These are phyloP conservation scores for Epistrophella euchroma DNA, from an alignment of 2,888 invertebrate species.

Conservation along the genomic window DNA sequence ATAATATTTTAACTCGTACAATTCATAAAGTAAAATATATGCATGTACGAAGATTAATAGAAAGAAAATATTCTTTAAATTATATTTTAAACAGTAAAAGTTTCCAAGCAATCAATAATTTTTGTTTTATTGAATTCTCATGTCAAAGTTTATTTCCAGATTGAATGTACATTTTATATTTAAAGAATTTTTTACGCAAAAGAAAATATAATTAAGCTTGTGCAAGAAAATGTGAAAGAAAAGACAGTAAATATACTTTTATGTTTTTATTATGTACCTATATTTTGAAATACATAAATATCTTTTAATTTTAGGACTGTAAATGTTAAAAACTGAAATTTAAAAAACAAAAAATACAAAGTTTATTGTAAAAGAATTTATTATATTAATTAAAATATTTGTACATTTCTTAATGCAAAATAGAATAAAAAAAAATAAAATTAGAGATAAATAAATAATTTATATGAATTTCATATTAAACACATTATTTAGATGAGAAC, in stretches of 20 bases:
- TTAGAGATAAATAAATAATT: conserved; percentile 38
- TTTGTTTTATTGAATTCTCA: not conserved
- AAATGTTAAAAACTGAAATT: conserved; percentile 24
- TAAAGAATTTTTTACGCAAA: not conserved
- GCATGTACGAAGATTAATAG: not conserved
- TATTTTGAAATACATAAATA: conserved; percentile 30
- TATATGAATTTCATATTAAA: conserved; percentile 48
- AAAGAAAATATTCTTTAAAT: not conserved
- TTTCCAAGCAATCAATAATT: not conserved
- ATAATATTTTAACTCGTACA: not conserved
- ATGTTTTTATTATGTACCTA: not conserved
- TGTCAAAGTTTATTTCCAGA: not conserved
- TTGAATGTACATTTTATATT: not conserved
- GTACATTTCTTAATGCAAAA: conserved; percentile 70
- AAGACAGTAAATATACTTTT: conserved; percentile 30
- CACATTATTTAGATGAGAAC: conserved; percentile 25
- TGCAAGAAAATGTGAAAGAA: conserved; percentile 44
- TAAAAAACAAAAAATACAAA: conserved; percentile 22
- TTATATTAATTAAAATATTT: conserved; percentile 50
- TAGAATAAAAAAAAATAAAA: conserved; percentile 41
- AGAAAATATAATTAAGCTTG: conserved; percentile 7
- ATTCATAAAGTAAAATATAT: not conserved
- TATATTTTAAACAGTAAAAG: not conserved
- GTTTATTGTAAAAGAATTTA: conserved; percentile 52
- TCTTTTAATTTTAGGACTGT: conserved; percentile 48